phyloP scores from a whole-genome alignment of 2,888 invertebrate species.

The Coecobrya sp. region DNA sequence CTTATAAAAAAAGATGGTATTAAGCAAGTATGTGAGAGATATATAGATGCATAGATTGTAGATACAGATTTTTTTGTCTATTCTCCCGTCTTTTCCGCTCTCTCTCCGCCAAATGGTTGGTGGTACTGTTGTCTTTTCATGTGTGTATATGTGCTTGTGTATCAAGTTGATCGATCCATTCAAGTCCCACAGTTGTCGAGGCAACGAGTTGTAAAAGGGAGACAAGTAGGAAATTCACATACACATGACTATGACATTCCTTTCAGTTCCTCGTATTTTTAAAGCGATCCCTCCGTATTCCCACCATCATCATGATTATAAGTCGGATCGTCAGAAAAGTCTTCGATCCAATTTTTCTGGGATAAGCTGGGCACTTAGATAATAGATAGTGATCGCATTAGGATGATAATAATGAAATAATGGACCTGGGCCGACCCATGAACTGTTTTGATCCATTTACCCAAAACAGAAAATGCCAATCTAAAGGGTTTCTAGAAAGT shows the following conservation, averaged over 20 bases:
- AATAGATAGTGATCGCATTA: conserved; percentile 21
- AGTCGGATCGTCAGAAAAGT: not conserved
- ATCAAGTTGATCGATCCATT: conserved; percentile 79
- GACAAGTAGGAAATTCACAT: conserved; percentile 5
- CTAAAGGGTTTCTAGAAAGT: too few species aligned
- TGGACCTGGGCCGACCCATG: not conserved
- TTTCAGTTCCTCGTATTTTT: not conserved
- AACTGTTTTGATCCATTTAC: not conserved
- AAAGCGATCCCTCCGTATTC: not conserved
- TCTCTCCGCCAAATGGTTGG: conserved; percentile 30
- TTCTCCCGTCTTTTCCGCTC: conserved; percentile 31
- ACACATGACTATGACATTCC: not conserved
- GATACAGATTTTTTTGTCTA: conserved; percentile 12
- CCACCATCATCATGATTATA: not conserved
- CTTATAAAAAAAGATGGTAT: not conserved
- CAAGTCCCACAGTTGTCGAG: conserved; percentile 29
- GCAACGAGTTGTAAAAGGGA: not conserved
- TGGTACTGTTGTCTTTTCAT: conserved; percentile 13
- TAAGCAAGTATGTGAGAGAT: not conserved
- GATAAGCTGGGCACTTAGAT: conserved; percentile 36
- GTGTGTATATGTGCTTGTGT: conserved; percentile 60
- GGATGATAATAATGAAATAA: conserved; percentile 12
- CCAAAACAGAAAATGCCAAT: too few species aligned
- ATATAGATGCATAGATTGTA: not conserved
- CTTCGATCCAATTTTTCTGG: conserved; percentile 14